phyloP scores from a whole-genome alignment of 92 coral and sea anemone species.

The Porites rus region DNA sequence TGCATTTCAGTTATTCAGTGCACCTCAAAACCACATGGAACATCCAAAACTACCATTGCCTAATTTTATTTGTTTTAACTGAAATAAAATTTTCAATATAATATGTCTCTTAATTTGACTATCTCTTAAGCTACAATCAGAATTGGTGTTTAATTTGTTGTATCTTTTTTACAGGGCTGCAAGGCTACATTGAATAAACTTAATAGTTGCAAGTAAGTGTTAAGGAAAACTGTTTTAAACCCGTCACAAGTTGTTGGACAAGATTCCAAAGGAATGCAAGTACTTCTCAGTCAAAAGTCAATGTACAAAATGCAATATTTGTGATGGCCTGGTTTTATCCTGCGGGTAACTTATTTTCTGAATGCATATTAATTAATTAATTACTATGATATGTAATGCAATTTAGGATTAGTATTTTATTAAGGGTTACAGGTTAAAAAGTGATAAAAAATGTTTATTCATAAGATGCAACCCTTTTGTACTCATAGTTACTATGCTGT shows the following conservation, averaged over 20 bases:
- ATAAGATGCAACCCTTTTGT: slow-evolving; percentile 39
- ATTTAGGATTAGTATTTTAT: slow-evolving; percentile 50
- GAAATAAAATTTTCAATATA: too few relatives aligned
- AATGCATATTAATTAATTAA: slow-evolving; percentile 58
- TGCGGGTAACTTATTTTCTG: slow-evolving; percentile 81
- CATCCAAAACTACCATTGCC: too few relatives aligned
- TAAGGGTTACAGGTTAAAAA: slow-evolving; percentile 41
- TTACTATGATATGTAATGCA: slow-evolving; percentile 30
- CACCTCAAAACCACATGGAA: too few relatives aligned
- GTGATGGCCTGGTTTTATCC: slow-evolving; percentile 42
- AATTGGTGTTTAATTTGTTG: background rate
- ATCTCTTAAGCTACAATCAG: background rate
- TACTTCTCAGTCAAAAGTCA: slow-evolving; percentile 5
- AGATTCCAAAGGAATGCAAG: slow-evolving; percentile 18
- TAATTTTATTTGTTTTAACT: too few relatives aligned
- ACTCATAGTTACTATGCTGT: slow-evolving; percentile 18
- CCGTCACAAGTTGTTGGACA: slow-evolving; percentile 5
- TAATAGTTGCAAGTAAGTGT: slow-evolving; percentile 6
- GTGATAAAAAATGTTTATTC: slow-evolving; percentile 11
- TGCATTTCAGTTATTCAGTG: too few relatives aligned
- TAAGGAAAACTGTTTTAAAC: slow-evolving; percentile 18
- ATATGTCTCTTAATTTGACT: background rate
- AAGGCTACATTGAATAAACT: slow-evolving; percentile 33
- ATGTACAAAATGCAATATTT: slow-evolving; percentile 34
- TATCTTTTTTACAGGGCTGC: slow-evolving; percentile 31